Percentiles rank a stretch among this genome's conserved stretches.
Conservation (phyloP, 2,797 vertebrate genomes). For the Euthynnus affinis region DNA sequence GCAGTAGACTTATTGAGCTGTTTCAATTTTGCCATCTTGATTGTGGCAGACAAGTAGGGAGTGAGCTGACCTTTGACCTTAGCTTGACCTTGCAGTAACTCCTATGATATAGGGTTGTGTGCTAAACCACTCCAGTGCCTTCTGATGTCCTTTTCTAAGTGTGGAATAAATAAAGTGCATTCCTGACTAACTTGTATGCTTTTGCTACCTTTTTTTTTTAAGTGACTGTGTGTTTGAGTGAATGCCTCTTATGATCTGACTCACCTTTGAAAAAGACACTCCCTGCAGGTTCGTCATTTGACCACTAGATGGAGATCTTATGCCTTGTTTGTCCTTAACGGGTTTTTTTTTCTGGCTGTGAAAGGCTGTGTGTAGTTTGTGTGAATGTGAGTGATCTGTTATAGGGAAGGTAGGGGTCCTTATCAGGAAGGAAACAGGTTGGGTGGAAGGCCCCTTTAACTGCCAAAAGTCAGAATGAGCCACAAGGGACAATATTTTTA, state of each 20-base stretch:
- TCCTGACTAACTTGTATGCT: constrained; percentile 80
- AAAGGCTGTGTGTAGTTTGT: background rate
- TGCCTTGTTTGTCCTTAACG: constrained; percentile 27
- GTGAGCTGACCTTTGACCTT: constrained; percentile 67
- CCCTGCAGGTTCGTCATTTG: background rate
- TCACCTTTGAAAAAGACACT: background rate
- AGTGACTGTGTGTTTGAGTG: background rate
- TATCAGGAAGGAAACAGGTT: constrained; percentile 82
- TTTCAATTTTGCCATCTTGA: constrained; percentile 26
- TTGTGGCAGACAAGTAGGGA: constrained; percentile 37
- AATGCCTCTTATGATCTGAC: background rate
- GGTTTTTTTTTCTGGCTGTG: background rate
- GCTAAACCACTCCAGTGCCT: constrained; percentile 86
- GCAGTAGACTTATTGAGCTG: constrained; percentile 35
- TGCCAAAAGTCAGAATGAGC: constrained; percentile 44
- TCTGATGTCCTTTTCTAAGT: constrained; percentile 84
- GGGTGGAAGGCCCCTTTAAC: constrained; percentile 51
- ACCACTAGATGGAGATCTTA: constrained; percentile 72
- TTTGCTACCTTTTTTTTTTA: background rate
- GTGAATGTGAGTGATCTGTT: constrained; percentile 28
- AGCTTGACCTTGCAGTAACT: constrained; percentile 68
- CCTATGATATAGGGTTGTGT: constrained; percentile 68
- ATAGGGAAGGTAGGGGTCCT: constrained; percentile 38
- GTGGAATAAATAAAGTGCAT: constrained; percentile 88
- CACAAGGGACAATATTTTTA: constrained; percentile 55